Conservation (phyloP, 2,113 vertebrate genomes). For the Scalopus aquaticus region DNA sequence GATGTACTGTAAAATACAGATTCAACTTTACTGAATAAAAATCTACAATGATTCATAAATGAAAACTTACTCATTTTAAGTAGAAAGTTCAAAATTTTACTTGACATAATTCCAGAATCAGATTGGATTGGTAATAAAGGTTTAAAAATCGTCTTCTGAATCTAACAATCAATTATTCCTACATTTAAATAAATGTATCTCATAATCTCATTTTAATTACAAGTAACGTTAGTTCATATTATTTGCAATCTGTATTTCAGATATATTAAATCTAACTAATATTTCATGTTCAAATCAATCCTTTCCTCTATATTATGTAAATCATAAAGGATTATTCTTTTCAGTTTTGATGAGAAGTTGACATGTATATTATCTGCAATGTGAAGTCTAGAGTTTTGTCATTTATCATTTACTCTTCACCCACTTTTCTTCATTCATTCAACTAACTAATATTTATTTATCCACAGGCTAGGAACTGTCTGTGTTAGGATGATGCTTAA, state of each 20-base stretch:
- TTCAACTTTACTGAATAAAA: slow-evolving; percentile 34
- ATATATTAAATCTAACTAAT: slow-evolving; percentile 17
- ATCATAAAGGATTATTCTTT: neutral
- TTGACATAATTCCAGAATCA: slow-evolving; percentile 38
- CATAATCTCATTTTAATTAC: neutral
- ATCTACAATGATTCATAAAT: slow-evolving; percentile 30
- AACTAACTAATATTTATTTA: slow-evolving; percentile 31
- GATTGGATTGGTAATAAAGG: neutral
- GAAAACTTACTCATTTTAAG: slow-evolving; percentile 10
- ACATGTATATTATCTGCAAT: neutral
- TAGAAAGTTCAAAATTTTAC: slow-evolving; percentile 15
- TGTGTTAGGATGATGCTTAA: neutral
- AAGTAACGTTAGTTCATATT: slow-evolving; percentile 31
- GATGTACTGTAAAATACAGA: neutral
- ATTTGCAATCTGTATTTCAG: neutral
- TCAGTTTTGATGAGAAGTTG: neutral
- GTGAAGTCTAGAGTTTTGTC: neutral
- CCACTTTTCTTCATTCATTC: neutral
- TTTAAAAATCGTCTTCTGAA: slow-evolving; percentile 1
- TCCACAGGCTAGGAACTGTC: neutral
- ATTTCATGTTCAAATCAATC: neutral
- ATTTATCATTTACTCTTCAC: neutral
- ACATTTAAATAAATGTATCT: neutral
- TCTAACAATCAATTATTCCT: neutral
- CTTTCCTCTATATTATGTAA: neutral